Evolutionary conservation across 2,113 vertebrate genomes (phyloP).

Genomic region (Paracanthobrama guichenoti): DNA sequence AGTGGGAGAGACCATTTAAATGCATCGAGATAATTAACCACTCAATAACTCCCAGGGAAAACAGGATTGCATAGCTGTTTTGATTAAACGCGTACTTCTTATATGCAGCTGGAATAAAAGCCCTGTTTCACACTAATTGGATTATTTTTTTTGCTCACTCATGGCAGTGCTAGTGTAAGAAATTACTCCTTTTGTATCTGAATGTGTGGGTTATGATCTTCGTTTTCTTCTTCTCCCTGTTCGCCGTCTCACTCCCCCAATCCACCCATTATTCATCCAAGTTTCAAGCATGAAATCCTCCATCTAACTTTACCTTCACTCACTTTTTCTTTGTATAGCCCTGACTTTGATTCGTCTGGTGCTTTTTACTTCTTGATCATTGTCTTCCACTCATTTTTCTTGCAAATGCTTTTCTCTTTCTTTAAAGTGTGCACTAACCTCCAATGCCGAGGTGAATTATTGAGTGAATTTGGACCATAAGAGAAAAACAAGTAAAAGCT

Average conservation of each 20-base stretch:
- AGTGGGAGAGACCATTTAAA: constrained; percentile 55
- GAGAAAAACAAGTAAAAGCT: constrained; percentile 36
- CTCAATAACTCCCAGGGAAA: constrained; percentile 59
- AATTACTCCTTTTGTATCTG: constrained; percentile 55
- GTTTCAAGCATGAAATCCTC: constrained; percentile 43
- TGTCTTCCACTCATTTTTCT: constrained; percentile 5
- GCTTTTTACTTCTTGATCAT: constrained; percentile 41
- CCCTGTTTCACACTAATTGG: constrained; percentile 67
- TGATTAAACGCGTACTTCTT: constrained; percentile 71
- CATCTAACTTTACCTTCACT: constrained; percentile 1
- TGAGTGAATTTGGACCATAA: constrained; percentile 50
- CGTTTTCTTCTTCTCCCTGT: constrained; percentile 19
- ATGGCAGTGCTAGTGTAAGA: constrained; percentile 45
- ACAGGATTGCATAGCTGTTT: constrained; percentile 64
- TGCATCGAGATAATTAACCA: constrained; percentile 69
- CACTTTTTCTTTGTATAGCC: constrained; percentile 22
- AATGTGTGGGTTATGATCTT: constrained; percentile 40
- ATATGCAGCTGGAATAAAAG: constrained; percentile 66
- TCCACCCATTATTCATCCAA: constrained; percentile 9
- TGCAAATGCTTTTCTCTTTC: constrained; percentile 7
- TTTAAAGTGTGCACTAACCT: constrained; percentile 26
- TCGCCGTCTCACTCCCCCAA: neutral
- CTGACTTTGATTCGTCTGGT: constrained; percentile 40
- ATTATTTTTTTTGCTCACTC: constrained; percentile 60
- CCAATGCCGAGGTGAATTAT: constrained; percentile 49